These are phyloP conservation scores for Ascidia mentula DNA, from an alignment of 23 tunicate species.

Conservation along the genomic window DNA sequence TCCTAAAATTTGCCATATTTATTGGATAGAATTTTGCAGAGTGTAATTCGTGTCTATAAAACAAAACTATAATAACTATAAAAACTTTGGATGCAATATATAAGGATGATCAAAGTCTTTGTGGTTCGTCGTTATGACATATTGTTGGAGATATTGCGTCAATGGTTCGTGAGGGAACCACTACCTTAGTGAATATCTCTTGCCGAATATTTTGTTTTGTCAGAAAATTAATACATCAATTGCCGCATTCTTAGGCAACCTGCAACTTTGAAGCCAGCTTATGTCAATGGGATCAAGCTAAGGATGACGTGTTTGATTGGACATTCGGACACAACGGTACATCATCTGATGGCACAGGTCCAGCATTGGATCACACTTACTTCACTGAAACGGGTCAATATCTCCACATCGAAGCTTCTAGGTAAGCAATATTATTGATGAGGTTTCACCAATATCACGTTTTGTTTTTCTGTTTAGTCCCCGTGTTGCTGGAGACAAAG, in stretches of 20 bases:
- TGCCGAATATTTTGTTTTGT: neutral
- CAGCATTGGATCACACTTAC: slow-evolving; percentile 72
- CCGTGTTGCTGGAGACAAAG: slow-evolving; percentile 57
- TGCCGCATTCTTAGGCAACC: slow-evolving; percentile 44
- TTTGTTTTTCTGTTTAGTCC: slow-evolving; percentile 41
- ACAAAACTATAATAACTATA: too few species aligned
- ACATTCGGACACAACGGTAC: slow-evolving; percentile 77
- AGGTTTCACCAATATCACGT: too few species aligned
- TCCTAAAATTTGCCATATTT: too few species aligned
- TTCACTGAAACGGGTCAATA: slow-evolving; percentile 63
- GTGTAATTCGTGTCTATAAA: too few species aligned
- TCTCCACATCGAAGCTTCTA: slow-evolving; percentile 77
- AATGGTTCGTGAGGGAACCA: too few species aligned
- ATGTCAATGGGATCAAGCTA: slow-evolving; percentile 80
- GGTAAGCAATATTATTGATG: slow-evolving; percentile 38
- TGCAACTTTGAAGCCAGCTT: slow-evolving; percentile 80
- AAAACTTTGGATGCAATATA: too few species aligned
- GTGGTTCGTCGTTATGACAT: too few species aligned
- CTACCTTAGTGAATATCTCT: too few species aligned
- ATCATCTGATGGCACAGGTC: slow-evolving; percentile 72
- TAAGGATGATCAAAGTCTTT: too few species aligned
- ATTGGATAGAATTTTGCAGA: too few species aligned
- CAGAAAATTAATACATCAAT: neutral
- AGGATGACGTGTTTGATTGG: slow-evolving; percentile 80
- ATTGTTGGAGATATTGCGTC: too few species aligned